Conservation (phyloP, 1,140 invertebrate species). For the Drosophila pruinosa region DNA sequence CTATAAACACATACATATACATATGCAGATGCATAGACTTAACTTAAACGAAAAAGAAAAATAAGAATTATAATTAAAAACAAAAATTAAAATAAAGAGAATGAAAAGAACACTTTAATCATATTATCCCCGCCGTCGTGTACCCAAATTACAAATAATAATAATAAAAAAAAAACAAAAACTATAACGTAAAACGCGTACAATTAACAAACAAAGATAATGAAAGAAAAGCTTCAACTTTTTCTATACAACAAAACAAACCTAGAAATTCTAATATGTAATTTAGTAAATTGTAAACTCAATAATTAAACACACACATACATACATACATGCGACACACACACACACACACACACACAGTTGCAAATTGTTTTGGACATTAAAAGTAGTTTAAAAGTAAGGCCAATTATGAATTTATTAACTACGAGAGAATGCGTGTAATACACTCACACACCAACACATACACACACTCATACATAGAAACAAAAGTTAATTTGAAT, state of each 20-base stretch:
- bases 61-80: not conserved
- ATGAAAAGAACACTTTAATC: slow-evolving; percentile 68
- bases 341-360: slow-evolving; percentile 1
- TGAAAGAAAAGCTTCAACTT: slow-evolving; percentile 52
- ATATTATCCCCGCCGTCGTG: slow-evolving; percentile 80
- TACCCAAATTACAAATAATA: slow-evolving; percentile 70
- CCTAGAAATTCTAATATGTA: slow-evolving; percentile 58
- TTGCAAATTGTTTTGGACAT: not conserved
- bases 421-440: not conserved
- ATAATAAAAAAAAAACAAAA: slow-evolving; percentile 32
- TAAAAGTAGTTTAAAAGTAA: slow-evolving; percentile 14
- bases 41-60: slow-evolving; percentile 30
- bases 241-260: slow-evolving; percentile 55
- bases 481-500: not conserved
- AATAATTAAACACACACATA: slow-evolving; percentile 52
- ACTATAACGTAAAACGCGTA: not conserved
- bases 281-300: slow-evolving; percentile 64
- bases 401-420: slow-evolving; percentile 39
- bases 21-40: slow-evolving; percentile 21
- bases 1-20: slow-evolving; percentile 43
- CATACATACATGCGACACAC: slow-evolving; percentile 9
- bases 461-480: not conserved
- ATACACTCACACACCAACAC: slow-evolving; percentile 1
- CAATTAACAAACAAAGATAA: not conserved
- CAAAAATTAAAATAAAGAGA: not conserved